Evolutionary conservation across 2,888 invertebrate genomes (phyloP).

Genomic region (Dicyrtomina minuta): DNA sequence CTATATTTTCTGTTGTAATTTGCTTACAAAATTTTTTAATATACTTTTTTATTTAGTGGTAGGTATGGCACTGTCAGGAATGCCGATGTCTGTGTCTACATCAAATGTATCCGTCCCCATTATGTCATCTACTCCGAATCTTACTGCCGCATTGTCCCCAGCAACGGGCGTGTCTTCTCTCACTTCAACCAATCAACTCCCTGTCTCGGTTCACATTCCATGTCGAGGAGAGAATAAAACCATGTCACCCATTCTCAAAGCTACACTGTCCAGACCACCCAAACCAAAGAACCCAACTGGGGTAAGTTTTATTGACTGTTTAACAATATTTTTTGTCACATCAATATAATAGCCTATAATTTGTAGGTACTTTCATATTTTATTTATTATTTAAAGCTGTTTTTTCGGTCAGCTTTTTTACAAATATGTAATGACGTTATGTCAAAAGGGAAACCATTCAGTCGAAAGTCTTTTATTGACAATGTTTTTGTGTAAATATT

Average conservation of each 20-base stretch:
- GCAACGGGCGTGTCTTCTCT: slow-evolving; percentile 26
- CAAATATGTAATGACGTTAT: no score
- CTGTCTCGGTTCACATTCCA: slow-evolving; percentile 56
- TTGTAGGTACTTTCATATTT: background rate
- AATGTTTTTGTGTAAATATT: background rate
- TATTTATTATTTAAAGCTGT: background rate
- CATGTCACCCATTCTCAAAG: slow-evolving; percentile 78
- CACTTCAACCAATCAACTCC: slow-evolving; percentile 55
- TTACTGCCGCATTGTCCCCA: no score
- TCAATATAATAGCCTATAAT: slow-evolving; percentile 3
- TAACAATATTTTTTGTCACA: background rate
- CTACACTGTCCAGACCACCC: slow-evolving; percentile 74
- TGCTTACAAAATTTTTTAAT: background rate
- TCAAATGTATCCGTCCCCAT: no score
- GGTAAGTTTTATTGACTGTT: slow-evolving; percentile 49
- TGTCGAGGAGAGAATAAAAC: slow-evolving; percentile 48
- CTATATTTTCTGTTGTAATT: background rate
- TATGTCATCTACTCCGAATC: no score
- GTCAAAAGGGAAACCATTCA: no score
- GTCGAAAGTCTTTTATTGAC: background rate
- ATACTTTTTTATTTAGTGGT: background rate
- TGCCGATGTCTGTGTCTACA: no score
- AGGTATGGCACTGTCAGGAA: no score
- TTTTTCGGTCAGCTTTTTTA: background rate
- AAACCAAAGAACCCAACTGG: slow-evolving; percentile 46